These are phyloP conservation scores for Gobionotothen gibberifrons DNA, from an alignment of 2,797 vertebrate genomes.

Conservation along the genomic window DNA sequence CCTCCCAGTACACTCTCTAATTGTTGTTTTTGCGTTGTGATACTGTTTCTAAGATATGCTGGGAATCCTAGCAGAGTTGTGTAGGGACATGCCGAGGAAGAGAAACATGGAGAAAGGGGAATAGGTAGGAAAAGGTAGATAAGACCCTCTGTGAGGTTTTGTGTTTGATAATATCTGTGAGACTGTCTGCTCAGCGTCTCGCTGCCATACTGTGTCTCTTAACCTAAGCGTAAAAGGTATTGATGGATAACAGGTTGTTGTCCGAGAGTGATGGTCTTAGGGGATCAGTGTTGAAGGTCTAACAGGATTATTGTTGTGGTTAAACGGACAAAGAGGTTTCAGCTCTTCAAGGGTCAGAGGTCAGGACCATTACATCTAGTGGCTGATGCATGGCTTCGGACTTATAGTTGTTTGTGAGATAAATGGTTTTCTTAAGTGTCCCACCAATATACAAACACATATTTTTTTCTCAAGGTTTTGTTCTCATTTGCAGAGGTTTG, in stretches of 20 bases:
- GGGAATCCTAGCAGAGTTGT: slow-evolving; percentile 65
- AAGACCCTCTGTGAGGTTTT: slow-evolving; percentile 25
- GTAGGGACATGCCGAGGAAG: slow-evolving; percentile 62
- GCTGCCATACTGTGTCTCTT: not conserved
- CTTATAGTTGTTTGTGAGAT: not conserved
- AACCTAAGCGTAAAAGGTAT: slow-evolving; percentile 15
- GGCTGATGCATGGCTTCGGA: not conserved
- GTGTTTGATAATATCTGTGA: slow-evolving; percentile 46
- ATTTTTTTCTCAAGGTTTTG: not conserved
- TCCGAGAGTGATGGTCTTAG: slow-evolving; percentile 3
- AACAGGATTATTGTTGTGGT: slow-evolving; percentile 15
- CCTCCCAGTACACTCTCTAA: slow-evolving; percentile 27
- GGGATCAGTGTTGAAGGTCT: slow-evolving; percentile 22
- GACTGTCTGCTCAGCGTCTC: slow-evolving; percentile 32
- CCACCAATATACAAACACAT: not conserved
- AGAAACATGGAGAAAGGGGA: slow-evolving; percentile 16
- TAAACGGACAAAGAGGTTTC: slow-evolving; percentile 29
- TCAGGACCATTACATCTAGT: slow-evolving; percentile 15
- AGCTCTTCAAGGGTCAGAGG: slow-evolving; percentile 34
- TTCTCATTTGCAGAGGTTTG: not conserved
- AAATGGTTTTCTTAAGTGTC: not conserved
- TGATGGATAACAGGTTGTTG: slow-evolving; percentile 46
- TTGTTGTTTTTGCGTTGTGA: slow-evolving; percentile 56
- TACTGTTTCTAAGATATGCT: slow-evolving; percentile 76
- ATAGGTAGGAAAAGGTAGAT: slow-evolving; percentile 38